Conservation (phyloP, 2,888 invertebrate genomes). For the Meloe dianella region DNA sequence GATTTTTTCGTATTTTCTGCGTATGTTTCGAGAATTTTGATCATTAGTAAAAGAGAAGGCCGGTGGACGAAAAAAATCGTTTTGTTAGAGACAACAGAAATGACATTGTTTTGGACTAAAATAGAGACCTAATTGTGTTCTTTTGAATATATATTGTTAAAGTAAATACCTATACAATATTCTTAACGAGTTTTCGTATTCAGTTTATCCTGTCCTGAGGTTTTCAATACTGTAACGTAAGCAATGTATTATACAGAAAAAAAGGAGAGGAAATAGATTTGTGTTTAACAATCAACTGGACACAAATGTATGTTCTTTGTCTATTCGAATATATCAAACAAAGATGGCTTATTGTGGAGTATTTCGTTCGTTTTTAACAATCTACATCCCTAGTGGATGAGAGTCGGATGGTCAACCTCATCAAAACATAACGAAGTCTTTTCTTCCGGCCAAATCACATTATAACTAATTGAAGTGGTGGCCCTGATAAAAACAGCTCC, state of each 20-base stretch:
- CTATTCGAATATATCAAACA: slow-evolving; percentile 26
- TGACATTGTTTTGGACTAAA: slow-evolving; percentile 14
- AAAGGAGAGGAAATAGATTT: neutral
- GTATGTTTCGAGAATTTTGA: neutral
- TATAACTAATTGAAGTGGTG: slow-evolving; percentile 59
- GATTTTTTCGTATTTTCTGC: neutral
- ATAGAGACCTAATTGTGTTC: slow-evolving; percentile 28
- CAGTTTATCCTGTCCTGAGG: slow-evolving; percentile 41
- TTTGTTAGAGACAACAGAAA: slow-evolving; percentile 5
- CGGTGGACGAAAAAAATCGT: slow-evolving; percentile 1
- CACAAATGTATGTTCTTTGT: slow-evolving; percentile 32
- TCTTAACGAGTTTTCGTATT: slow-evolving; percentile 47
- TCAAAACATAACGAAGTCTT: slow-evolving; percentile 59
- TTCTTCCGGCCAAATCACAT: slow-evolving; percentile 58
- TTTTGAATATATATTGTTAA: slow-evolving; percentile 35
- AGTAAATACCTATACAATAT: slow-evolving; percentile 31
- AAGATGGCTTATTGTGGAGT: slow-evolving; percentile 12
- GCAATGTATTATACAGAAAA: slow-evolving; percentile 32
- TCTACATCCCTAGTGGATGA: slow-evolving; percentile 34
- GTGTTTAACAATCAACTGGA: slow-evolving; percentile 22
- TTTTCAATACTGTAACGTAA: slow-evolving; percentile 38
- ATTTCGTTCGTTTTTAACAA: slow-evolving; percentile 26
- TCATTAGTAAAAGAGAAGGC: slow-evolving; percentile 5
- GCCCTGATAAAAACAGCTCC: slow-evolving; percentile 43
- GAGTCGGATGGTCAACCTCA: slow-evolving; percentile 57